A percentile compares a stretch with the other conserved stretches of the same genome.
Conservation (phyloP, 37 sponge, comb jelly and placozoan genomes). For the Theonella swinhoei region DNA sequence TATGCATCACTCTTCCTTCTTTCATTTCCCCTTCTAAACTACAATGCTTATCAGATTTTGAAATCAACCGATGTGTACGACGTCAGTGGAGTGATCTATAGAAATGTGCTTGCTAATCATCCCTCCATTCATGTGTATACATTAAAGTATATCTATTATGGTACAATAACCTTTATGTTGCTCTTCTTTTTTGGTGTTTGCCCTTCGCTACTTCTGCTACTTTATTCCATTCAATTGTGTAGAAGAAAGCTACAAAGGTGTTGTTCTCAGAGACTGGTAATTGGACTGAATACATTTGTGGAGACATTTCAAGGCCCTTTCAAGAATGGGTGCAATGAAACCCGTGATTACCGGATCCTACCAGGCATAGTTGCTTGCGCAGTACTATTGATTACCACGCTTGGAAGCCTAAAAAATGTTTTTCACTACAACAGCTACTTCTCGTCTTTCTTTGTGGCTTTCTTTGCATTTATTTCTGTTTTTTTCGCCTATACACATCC, state of each 20-base stretch:
- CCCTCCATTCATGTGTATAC: background rate
- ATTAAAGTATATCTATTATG: no score
- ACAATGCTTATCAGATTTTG: background rate
- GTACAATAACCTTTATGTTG: background rate
- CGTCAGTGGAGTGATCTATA: background rate
- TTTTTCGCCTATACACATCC: background rate
- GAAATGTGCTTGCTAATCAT: background rate
- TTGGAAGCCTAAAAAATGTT: background rate
- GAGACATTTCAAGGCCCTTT: background rate
- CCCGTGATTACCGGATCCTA: background rate
- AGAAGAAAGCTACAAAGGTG: background rate
- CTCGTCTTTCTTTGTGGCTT: background rate
- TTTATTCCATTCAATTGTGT: background rate
- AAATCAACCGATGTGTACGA: background rate
- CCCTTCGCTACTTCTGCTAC: background rate
- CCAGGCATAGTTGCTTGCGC: background rate
- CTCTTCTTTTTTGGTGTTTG: background rate
- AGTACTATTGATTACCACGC: background rate
- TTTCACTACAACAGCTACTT: background rate
- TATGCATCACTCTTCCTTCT: background rate
- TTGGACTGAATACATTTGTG: background rate
- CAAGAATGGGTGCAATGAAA: background rate
- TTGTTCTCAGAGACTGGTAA: background rate
- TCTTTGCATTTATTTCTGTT: background rate
- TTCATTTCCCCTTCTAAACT: background rate